phyloP scores from a whole-genome alignment of 1,140 invertebrate genomes.

The Ceratina australensis region DNA sequence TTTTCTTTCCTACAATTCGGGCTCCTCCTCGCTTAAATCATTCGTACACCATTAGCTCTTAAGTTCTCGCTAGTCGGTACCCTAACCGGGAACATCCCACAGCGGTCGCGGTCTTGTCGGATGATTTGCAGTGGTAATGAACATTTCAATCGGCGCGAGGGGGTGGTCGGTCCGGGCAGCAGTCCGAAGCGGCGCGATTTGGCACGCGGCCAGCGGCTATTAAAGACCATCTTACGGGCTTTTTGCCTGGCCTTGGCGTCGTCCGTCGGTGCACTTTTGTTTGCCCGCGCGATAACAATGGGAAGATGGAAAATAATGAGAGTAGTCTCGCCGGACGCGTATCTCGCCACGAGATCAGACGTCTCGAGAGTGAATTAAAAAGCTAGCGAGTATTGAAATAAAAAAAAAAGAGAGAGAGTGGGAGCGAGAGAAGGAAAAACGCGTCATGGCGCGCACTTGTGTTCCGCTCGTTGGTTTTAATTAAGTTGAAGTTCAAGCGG shows the following conservation, averaged over 20 bases:
- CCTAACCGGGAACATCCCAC: neutral
- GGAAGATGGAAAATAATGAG: conserved; percentile 70
- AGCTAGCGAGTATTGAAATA: conserved; percentile 10
- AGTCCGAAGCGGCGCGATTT: conserved; percentile 60
- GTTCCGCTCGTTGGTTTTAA: conserved; percentile 28
- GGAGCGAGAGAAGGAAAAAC: neutral
- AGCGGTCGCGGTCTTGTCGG: conserved; percentile 27
- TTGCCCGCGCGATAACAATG: conserved; percentile 72
- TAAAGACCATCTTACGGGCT: conserved; percentile 67
- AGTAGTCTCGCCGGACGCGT: neutral
- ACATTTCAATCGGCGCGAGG: conserved; percentile 63
- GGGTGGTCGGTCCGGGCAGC: too few species aligned
- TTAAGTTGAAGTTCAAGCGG: conserved; percentile 17
- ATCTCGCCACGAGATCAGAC: conserved; percentile 25
- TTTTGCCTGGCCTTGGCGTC: conserved; percentile 57
- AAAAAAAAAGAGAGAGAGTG: neutral
- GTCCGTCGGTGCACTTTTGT: conserved; percentile 69
- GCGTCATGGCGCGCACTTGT: neutral
- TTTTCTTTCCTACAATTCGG: too few species aligned
- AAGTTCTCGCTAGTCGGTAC: neutral
- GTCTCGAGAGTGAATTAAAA: conserved; percentile 44
- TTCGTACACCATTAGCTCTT: neutral
- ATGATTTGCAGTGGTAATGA: conserved; percentile 65
- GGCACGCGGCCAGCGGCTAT: conserved; percentile 71
- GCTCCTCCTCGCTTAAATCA: too few species aligned